phyloP scores from a whole-genome alignment of 35 echinoderm and acorn worm species.

The Diadema setosum region DNA sequence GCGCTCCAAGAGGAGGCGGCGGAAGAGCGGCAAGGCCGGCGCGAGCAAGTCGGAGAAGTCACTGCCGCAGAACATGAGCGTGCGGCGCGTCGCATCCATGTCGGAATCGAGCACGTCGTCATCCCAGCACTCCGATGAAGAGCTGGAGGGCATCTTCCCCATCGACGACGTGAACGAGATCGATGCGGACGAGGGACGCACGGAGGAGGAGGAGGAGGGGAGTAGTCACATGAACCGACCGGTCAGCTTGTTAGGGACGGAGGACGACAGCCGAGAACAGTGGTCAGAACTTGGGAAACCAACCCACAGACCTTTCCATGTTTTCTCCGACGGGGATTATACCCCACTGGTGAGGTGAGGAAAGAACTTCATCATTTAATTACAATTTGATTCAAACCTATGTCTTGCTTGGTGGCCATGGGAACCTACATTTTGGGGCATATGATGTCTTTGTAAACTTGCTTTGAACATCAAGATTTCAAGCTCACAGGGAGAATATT shows the following conservation, averaged over 20 bases:
- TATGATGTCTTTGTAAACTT: too few relatives aligned
- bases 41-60: not conserved
- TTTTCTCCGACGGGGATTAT: constrained; percentile 89
- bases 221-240: not conserved
- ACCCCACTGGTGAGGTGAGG: constrained; percentile 78
- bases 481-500: too few relatives aligned
- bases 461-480: too few relatives aligned
- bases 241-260: not conserved
- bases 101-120: constrained; percentile 86
- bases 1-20: constrained; percentile 11
- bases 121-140: constrained; percentile 67
- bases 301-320: constrained; percentile 60
- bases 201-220: not conserved
- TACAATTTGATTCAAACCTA: too few relatives aligned
- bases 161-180: constrained; percentile 77
- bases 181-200: not conserved
- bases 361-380: too few relatives aligned
- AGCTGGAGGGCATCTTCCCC: constrained; percentile 60
- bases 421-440: too few relatives aligned
- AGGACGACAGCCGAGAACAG: constrained; percentile 30
- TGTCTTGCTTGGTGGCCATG: too few relatives aligned
- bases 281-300: constrained; percentile 25
- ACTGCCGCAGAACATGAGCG: not conserved
- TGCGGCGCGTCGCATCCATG: constrained; percentile 9
- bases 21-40: not conserved